These are phyloP conservation scores for Nycticebus coucang DNA, from an alignment of 2,113 vertebrate genomes.

Conservation along the genomic window DNA sequence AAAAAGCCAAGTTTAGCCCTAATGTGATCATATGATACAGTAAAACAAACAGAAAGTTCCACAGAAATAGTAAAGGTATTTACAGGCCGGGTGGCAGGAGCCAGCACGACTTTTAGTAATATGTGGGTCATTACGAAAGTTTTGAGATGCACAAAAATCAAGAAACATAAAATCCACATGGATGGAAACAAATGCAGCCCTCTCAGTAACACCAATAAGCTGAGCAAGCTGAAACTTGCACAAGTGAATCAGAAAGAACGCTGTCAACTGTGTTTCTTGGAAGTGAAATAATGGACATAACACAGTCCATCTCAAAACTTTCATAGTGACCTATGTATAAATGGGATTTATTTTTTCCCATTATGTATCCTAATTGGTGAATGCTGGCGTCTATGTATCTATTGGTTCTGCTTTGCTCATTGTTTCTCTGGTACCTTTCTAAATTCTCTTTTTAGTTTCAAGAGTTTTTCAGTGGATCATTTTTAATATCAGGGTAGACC, in stretches of 20 bases:
- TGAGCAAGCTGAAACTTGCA: no score
- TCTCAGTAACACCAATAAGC: no score
- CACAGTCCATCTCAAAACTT: no score
- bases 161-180: no score
- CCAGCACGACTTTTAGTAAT: not conserved
- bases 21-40: not conserved
- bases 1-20: not conserved
- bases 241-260: no score
- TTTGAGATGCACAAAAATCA: no score
- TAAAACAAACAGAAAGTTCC: not conserved
- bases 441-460: not conserved
- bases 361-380: not conserved
- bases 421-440: not conserved
- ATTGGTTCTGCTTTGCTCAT: not conserved
- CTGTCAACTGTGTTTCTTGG: no score
- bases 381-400: not conserved
- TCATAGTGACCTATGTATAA: not conserved
- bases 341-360: not conserved
- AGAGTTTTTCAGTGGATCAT: not conserved
- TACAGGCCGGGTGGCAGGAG: not conserved
- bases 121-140: no score
- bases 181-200: no score
- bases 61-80: not conserved
- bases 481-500: not conserved
- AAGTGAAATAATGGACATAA: no score